These are phyloP conservation scores for Clinocottus analis DNA, from an alignment of 2,113 vertebrate genomes.

Conservation along the genomic window DNA sequence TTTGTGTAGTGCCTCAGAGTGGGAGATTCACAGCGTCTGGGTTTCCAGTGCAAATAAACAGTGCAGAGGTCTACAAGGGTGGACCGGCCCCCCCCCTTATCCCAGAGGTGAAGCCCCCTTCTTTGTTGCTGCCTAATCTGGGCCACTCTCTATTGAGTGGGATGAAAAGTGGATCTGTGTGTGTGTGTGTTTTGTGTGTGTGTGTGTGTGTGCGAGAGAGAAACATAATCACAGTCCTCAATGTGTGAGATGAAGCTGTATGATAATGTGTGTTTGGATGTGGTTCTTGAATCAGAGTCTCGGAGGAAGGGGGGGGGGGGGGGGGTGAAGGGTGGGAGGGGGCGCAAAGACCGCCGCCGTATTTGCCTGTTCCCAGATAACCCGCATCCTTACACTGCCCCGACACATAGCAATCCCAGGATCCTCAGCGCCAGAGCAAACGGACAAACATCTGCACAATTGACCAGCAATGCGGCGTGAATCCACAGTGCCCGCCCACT, in stretches of 20 bases:
- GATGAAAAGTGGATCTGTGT: conserved; percentile 76
- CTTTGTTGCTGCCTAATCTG: conserved; percentile 82
- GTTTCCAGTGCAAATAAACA: conserved; percentile 86
- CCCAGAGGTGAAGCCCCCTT: conserved; percentile 76
- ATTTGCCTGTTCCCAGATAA: conserved; percentile 71
- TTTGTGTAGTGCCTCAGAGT: conserved; percentile 80
- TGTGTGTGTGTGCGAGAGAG: background rate
- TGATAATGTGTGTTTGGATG: conserved; percentile 70
- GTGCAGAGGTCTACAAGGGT: conserved; percentile 79
- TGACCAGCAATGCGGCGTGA: conserved; percentile 51
- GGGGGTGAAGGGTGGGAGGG: too few relatives aligned
- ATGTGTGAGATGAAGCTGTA: conserved; percentile 63
- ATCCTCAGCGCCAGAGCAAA: conserved; percentile 61
- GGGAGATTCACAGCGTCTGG: conserved; percentile 83
- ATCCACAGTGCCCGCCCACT: conserved; percentile 38
- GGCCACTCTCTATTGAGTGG: conserved; percentile 76
- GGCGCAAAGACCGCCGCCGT: conserved; percentile 59
- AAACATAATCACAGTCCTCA: conserved; percentile 37
- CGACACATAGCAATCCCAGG: conserved; percentile 56
- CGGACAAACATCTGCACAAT: conserved; percentile 49
- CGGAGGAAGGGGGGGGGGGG: too few relatives aligned
- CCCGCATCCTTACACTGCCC: conserved; percentile 68
- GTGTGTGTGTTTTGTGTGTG: conserved; percentile 49
- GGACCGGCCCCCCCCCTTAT: conserved; percentile 55
- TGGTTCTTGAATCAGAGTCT: conserved; percentile 62